Base-by-base conservation (phyloP, 2,113 vertebrate species). In the Syngnathoides biaculeatus region DNA sequence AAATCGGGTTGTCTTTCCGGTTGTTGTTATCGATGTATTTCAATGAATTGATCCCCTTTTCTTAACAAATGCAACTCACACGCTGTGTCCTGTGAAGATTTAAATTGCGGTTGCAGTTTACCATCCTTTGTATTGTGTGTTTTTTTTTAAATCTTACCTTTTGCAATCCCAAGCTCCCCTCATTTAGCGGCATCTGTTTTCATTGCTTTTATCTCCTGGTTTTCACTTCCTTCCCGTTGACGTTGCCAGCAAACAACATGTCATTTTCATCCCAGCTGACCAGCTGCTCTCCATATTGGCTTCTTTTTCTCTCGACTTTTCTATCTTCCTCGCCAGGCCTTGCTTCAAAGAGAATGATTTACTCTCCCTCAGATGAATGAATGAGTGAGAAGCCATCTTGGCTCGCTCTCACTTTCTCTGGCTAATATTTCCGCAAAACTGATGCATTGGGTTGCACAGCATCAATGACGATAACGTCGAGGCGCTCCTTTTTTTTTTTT, bases 261-360 rank as follows among this genome's bases (percentile, higher is more conserved):
- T 75, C 81, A 79, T 84, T 72, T 86, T 84, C 76, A 74, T 87
- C 83, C 72, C 73, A 40, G 61, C 78, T 87, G 88, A 87, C 85
- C 87, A 85, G 87, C 86, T 88, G 87, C 75, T 82, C 83, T 90
- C 83, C 81, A 86, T 86, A 85, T 82, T 84, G 83, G 62, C 80
- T 82, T 62, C 22, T 61, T 39, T 22, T 22, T 14, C 6, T 14
- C 9, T 1, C 14, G 30, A 3, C 26, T 27, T 85, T 89, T 77
- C 79, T 77, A 72, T 88, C 87, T 80, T 87, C 72, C 72, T 80
- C 81, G 45, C 71, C 78, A 65, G 71, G 82, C 65, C 67, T 55
- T 0, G 38, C 86, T 89, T 90, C 87, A 91, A 90, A 91, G 81
- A 57, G 82, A 90, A 88, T 87, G 79, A 87, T 83, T 86, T 82